Base-by-base conservation (phyloP, 2,797 vertebrate genomes). In the Crocidura indochinensis region DNA sequence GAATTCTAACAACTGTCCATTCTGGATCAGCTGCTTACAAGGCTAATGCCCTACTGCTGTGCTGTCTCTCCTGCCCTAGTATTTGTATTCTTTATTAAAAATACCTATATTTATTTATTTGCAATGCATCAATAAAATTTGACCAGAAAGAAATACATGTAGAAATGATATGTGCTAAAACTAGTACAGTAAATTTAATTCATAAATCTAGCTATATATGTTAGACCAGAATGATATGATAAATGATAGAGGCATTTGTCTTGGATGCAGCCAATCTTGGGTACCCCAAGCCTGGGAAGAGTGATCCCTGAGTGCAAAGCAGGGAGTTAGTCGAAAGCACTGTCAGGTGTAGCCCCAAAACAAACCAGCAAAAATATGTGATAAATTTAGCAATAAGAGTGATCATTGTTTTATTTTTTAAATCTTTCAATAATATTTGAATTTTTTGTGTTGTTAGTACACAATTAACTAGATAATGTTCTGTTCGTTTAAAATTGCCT, bases 401-500 rank as follows among this genome's bases (percentile, higher is more conserved):
- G 2, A 49, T 79, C 20, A 29, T 27, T 85, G 68, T 38, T 38
- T 38, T 38, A 86, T 46, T 53, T 78, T 44, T 49, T 86, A 56
- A 5, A 20, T 81, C 62, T 87, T 86, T 69, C 64, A 38, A 67
- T 6, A 38, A 68, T 80, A 49, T 91, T 60, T 47, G 69, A 60
- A 47, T 14, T 56, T 67, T 73, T 85, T 31, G 65, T 69, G 64
- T 56, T 72, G 14, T 60, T 60, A 60, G 56, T 60, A 60, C 56
- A 60, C 56, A 60, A 15, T 60, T 60, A 60, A 60, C 56, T 6
- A 60, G 20, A 60, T 60, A 75, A 49, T 91, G 22, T 56, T 19
- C 60, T 44, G n/a, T 91, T 74, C 31, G 4, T 81, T 91, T 86
- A 44, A 74, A 74, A 74, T 68, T 80, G 27, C 69, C 22, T 81